Base-by-base conservation (phyloP, 2,797 vertebrate genomes). In the Fratercula arctica region DNA sequence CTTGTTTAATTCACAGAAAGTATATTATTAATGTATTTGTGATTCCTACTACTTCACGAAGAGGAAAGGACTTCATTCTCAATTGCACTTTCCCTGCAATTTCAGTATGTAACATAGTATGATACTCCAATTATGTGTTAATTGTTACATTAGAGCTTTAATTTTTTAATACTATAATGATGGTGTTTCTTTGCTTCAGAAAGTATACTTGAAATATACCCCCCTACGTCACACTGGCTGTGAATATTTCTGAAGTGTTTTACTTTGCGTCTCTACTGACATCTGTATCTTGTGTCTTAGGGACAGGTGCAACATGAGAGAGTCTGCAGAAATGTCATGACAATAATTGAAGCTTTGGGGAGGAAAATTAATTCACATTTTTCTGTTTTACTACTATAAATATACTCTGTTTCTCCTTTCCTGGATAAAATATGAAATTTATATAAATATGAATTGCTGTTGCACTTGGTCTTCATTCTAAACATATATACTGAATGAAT, bases 101-200 rank as follows among this genome's bases (percentile, higher is more conserved):
- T 90, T 89, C 25, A 60, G 25, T 69, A 11, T 33, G 54, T 45
- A 89, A 31, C 83, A 64, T 54, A 48, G 19, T 66, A 24, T 33
- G 68, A 84, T 50, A 23, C 69, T 81, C 25, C 35, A 92, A 69
- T 88, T 87, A 39, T 39, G 29, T 77, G 56, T 56, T 66, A 96
- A 96, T 96, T 86, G 64, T 56, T 81, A 26, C 68, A 53, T 67
- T 92, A 69, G 45, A 43, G 23, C 21, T 73, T 94, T 93, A 76
- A 75, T 85, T 95, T 92, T 95, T 96, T 87, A 94, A 81, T 43
- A 86, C 33, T 31, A 6, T 85, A 91, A 91, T 70, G 37, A 82
- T 63, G 23, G 29, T n/a, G 53, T 29, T 53, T 48, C 92, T 94
- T 96, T 46, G 82, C 85, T 82, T 11, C 16, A 46, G 50, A 74